Evolutionary conservation across 2,888 invertebrate genomes (phyloP).

Genomic region (Dascillus cervinus): DNA sequence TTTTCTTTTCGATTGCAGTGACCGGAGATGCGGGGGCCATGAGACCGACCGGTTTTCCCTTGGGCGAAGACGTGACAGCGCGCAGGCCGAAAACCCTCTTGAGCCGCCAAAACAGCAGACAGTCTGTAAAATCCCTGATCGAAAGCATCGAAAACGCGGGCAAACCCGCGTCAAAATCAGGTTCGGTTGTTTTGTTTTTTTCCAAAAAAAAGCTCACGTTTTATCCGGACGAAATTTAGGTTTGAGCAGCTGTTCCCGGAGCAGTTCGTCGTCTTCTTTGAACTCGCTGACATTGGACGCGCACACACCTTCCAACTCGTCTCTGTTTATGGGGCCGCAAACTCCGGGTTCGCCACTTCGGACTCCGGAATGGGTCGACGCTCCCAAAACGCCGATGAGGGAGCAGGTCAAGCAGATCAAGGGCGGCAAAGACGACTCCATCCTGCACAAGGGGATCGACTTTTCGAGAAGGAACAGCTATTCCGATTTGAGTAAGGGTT

Average conservation of each 20-base stretch:
- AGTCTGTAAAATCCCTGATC: slow-evolving; percentile 85
- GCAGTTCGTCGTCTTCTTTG: slow-evolving; percentile 57
- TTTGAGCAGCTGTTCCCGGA: slow-evolving; percentile 49
- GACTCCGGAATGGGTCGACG: slow-evolving; percentile 50
- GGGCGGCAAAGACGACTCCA: slow-evolving; percentile 35
- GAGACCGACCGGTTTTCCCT: slow-evolving; percentile 48
- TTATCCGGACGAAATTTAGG: too few relatives aligned
- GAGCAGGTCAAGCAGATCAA: slow-evolving; percentile 43
- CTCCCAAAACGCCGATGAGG: slow-evolving; percentile 45
- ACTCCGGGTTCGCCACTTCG: slow-evolving; percentile 37
- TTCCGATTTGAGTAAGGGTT: slow-evolving; percentile 60
- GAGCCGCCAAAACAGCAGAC: slow-evolving; percentile 62
- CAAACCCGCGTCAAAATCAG: slow-evolving; percentile 65
- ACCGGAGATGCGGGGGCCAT: slow-evolving; percentile 32
- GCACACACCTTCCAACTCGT: slow-evolving; percentile 32
- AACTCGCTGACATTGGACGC: slow-evolving; percentile 49
- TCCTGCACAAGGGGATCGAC: slow-evolving; percentile 52
- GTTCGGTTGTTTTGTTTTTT: too few relatives aligned
- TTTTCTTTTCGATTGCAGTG: slow-evolving; percentile 5
- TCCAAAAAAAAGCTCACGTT: too few relatives aligned
- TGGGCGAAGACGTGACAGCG: slow-evolving; percentile 52
- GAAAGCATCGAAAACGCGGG: slow-evolving; percentile 86
- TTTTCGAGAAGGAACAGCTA: slow-evolving; percentile 67
- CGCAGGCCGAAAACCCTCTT: slow-evolving; percentile 49
- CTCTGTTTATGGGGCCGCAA: slow-evolving; percentile 33